These are phyloP conservation scores for Esox lucius DNA, from an alignment of 2,797 vertebrate species.

Conservation along the genomic window DNA sequence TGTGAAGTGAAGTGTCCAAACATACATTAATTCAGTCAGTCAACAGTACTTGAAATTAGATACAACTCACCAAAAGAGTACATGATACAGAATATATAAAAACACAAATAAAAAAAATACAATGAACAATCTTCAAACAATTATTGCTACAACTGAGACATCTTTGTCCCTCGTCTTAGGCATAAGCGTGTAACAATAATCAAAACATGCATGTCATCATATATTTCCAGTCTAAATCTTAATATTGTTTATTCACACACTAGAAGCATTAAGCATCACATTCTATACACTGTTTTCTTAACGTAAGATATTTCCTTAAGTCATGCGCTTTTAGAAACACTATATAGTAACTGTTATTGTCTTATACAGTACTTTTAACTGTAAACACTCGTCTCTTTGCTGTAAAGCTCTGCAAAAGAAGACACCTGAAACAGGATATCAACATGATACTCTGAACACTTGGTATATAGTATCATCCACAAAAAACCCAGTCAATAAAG, in stretches of 20 bases:
- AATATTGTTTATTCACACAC: constrained; percentile 36
- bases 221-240: constrained; percentile 45
- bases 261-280: constrained; percentile 41
- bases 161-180: constrained; percentile 31
- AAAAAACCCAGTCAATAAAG: constrained; percentile 28
- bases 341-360: constrained; percentile 32
- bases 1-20: background rate
- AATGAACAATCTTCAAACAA: constrained; percentile 16
- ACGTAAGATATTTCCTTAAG: constrained; percentile 66
- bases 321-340: constrained; percentile 54
- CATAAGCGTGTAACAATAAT: constrained; percentile 42
- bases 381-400: constrained; percentile 63
- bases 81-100: constrained; percentile 45
- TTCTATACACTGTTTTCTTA: constrained; percentile 59
- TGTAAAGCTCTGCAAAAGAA: constrained; percentile 56
- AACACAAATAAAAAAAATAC: constrained; percentile 22
- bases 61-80: constrained; percentile 34
- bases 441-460: constrained; percentile 21
- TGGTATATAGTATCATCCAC: constrained; percentile 46
- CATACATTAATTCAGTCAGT: background rate
- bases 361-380: constrained; percentile 22
- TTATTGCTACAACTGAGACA: constrained; percentile 48
- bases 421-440: constrained; percentile 40
- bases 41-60: background rate
- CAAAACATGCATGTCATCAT: constrained; percentile 49